phyloP scores from a whole-genome alignment of 92 coral and sea anemone genomes.

The Desmophyllum pertusum region DNA sequence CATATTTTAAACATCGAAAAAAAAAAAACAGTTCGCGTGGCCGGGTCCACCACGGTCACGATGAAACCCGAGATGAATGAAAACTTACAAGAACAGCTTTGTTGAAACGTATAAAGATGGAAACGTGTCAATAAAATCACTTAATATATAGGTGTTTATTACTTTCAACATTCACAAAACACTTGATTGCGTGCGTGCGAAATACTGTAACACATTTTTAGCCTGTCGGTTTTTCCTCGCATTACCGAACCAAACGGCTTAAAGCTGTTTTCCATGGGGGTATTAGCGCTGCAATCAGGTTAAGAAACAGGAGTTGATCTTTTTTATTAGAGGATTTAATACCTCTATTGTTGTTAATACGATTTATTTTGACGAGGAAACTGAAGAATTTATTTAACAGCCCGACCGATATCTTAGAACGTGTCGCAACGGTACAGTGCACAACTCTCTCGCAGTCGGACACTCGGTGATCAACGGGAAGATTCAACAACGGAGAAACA shows the following conservation, averaged over 20 bases:
- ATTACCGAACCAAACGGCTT: not conserved
- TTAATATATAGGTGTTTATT: conserved; percentile 24
- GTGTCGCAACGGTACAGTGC: not conserved
- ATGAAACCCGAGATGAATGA: conserved; percentile 16
- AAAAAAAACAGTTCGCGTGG: not conserved
- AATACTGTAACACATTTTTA: not conserved
- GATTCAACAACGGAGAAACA: not conserved
- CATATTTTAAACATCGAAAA: conserved; percentile 1
- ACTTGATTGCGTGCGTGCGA: conserved; percentile 29
- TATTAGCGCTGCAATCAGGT: conserved; percentile 12
- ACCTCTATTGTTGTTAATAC: conserved; percentile 24
- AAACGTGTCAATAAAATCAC: conserved; percentile 30
- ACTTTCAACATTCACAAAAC: conserved; percentile 15
- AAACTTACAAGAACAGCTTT: conserved; percentile 12
- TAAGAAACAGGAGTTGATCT: conserved; percentile 22
- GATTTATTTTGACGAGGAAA: conserved; percentile 40
- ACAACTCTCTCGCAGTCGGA: not conserved
- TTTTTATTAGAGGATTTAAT: conserved; percentile 22
- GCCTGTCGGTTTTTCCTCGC: not conserved
- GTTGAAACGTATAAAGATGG: conserved; percentile 5
- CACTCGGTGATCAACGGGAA: not conserved
- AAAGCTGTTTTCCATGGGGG: conserved; percentile 7
- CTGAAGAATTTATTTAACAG: conserved; percentile 3
- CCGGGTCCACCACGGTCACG: not conserved
- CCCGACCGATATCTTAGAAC: not conserved